phyloP scores from a whole-genome alignment of 2,113 vertebrate species.

The Varanus salvator region DNA sequence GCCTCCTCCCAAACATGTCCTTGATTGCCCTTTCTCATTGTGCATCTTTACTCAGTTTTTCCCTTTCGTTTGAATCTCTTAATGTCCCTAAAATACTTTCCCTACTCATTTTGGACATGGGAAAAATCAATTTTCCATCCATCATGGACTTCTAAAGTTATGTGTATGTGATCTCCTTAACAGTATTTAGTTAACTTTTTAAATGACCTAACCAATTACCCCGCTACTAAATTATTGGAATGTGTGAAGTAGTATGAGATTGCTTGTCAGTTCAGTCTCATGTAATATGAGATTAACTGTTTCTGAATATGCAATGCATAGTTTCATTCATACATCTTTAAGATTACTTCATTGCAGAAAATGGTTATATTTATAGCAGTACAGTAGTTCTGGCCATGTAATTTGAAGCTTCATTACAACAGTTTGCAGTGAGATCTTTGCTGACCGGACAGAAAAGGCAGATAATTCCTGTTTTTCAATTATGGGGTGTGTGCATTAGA shows the following conservation, averaged over 20 bases:
- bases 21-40: background rate
- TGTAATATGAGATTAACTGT: background rate
- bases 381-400: constrained; percentile 26
- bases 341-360: background rate
- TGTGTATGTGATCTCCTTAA: background rate
- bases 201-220: background rate
- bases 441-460: constrained; percentile 11
- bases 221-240: background rate
- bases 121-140: background rate
- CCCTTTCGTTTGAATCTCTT: background rate
- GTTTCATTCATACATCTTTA: constrained; percentile 10
- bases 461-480: constrained; percentile 11
- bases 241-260: background rate
- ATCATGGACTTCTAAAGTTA: background rate
- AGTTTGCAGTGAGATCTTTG: constrained; percentile 30
- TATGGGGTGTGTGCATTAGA: constrained; percentile 14
- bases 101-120: background rate
- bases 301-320: background rate
- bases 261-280: background rate
- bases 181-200: background rate
- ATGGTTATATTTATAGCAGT: background rate
- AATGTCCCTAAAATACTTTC: background rate
- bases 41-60: background rate
- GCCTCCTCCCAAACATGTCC: background rate
- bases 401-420: constrained; percentile 2